phyloP scores from a whole-genome alignment of 2,888 invertebrate genomes.

The Drosophila melanocephala region DNA sequence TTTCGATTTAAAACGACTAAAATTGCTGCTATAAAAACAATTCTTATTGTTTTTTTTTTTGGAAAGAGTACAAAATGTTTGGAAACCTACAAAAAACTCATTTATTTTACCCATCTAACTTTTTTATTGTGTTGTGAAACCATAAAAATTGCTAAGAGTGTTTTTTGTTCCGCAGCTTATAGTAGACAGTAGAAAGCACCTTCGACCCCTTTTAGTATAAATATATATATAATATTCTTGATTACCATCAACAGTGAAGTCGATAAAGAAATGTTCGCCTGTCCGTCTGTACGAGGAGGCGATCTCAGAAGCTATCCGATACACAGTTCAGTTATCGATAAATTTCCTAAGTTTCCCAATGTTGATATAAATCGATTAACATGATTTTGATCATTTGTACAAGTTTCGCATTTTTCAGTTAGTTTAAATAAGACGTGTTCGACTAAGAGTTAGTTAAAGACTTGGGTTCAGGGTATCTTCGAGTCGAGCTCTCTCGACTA shows the following conservation, averaged over 20 bases:
- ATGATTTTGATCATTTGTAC: neutral
- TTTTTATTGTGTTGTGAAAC: constrained; percentile 15
- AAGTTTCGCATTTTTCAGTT: neutral
- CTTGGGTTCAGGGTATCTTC: neutral
- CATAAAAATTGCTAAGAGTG: neutral
- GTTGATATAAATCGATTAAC: neutral
- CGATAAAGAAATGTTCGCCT: neutral
- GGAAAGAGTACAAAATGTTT: neutral
- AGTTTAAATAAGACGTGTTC: neutral
- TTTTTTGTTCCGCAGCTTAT: neutral
- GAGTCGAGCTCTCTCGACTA: neutral
- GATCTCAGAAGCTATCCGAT: neutral
- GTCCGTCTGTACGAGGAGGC: neutral
- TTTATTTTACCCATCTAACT: constrained; percentile 1
- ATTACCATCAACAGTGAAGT: neutral
- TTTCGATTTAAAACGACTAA: neutral
- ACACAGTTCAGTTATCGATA: neutral
- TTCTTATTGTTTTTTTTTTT: neutral
- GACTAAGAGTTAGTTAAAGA: neutral
- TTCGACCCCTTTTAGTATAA: neutral
- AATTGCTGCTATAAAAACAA: neutral
- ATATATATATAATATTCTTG: neutral
- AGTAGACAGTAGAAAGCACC: neutral
- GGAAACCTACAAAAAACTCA: neutral
- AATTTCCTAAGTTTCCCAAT: neutral